phyloP scores from a whole-genome alignment of 2,797 vertebrate genomes.

The Rhinella marina region DNA sequence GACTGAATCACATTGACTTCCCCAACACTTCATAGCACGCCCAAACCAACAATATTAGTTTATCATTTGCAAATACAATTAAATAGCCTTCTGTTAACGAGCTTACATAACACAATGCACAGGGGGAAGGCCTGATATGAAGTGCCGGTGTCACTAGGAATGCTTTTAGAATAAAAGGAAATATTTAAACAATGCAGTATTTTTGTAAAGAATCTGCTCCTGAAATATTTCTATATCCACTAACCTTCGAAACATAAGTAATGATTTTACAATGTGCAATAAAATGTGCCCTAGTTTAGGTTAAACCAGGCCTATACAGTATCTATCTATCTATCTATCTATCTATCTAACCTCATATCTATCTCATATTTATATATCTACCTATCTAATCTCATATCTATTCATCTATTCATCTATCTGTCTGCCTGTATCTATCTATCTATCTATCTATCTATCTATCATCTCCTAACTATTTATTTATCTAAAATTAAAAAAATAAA shows the following conservation, averaged over 20 bases:
- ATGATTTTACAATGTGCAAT: no score
- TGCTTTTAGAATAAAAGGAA: not conserved
- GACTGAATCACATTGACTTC: slow-evolving; percentile 59
- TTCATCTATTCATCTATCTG: no score
- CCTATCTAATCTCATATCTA: no score
- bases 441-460: no score
- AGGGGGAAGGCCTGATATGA: not conserved
- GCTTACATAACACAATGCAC: slow-evolving; percentile 8
- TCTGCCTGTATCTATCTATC: no score
- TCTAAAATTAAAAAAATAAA: no score
- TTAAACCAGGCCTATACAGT: no score
- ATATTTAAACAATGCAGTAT: not conserved
- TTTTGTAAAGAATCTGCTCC: not conserved
- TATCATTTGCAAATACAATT: slow-evolving; percentile 58
- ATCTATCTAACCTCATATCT: not conserved
- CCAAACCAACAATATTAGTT: slow-evolving; percentile 58
- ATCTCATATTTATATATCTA: not conserved
- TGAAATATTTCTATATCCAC: not conserved
- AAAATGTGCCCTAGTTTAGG: no score
- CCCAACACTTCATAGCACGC: slow-evolving; percentile 38
- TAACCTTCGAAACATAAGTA: not conserved
- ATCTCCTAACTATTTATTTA: no score
- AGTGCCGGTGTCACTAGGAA: not conserved
- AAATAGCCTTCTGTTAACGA: slow-evolving; percentile 31
- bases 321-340: no score